These are phyloP conservation scores for Athene cunicularia DNA, from an alignment of 2,113 vertebrate genomes.

Conservation along the genomic window DNA sequence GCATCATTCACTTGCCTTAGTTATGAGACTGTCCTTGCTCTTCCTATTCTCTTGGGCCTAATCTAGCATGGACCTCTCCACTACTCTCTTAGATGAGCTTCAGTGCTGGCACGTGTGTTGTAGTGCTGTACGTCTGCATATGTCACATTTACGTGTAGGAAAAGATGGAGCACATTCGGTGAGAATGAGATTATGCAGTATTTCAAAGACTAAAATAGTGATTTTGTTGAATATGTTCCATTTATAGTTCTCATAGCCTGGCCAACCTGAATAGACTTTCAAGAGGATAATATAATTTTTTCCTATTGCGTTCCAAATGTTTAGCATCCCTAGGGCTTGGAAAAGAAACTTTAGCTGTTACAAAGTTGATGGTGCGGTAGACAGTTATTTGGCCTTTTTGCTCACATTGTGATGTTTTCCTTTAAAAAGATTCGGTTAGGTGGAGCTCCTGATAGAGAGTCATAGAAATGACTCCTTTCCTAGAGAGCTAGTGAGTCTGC, in stretches of 20 bases:
- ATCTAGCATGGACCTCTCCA: not conserved
- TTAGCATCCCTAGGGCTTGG: not conserved
- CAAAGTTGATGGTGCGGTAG: not conserved
- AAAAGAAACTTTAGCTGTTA: not conserved
- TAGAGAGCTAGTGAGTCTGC: not conserved
- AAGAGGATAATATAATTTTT: not conserved
- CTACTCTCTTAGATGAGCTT: not conserved
- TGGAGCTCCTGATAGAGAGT: not conserved
- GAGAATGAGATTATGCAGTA: not conserved
- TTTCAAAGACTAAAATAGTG: not conserved
- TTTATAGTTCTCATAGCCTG: not conserved
- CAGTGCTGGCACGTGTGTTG: not conserved
- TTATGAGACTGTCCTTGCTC: not conserved
- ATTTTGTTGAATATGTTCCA: not conserved
- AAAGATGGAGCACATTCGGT: not conserved
- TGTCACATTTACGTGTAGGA: not conserved
- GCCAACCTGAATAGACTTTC: not conserved
- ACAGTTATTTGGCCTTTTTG: not conserved
- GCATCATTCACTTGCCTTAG: not conserved
- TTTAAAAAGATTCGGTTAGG: not conserved
- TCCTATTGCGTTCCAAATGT: not conserved
- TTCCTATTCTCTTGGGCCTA: not conserved
- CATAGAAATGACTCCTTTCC: not conserved
- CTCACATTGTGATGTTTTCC: not conserved
- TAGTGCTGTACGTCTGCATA: rapidly evolving